Base-by-base conservation (phyloP, 2,113 vertebrate genomes). In the Hemichromis elongatus region DNA sequence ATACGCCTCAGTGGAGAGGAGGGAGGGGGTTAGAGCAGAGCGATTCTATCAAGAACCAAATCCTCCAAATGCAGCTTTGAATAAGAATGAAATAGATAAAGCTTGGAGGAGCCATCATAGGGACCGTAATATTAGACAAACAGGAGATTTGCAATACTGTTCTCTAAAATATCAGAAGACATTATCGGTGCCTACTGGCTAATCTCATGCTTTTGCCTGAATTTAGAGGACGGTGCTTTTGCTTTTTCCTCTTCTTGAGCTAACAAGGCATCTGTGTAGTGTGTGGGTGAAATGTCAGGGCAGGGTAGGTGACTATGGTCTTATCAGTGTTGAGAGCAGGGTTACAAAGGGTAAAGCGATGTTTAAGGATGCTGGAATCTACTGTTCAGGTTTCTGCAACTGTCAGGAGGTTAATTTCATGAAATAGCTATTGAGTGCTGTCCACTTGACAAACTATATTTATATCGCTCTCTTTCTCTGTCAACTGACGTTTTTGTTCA, bases 71-170 rank as follows among this genome's bases (percentile, higher is more conserved):
- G 88, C 89, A 84, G 89, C 82, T 91, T 90, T 93, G 93, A 94
- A 93, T 94, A 87, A 90, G 83, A 94, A 92, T 90, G 90, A 91
- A 92, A 92, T 13, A 91, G 93, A 93, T 90, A 92, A 90, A 84
- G 86, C 52, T 85, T 57, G 57, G 77, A 85, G 84, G 55, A 86
- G 86, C 84, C 86, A 87, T 90, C 80, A 80, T 18, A 59, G 80
- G 82, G 83, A 88, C 56, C 82, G 82, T 89, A 82, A 92, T 84
- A 89, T 91, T 81, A 91, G 88, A 87, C 86, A 86, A 91, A 91
- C 90, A 63, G 89, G 81, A 91, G 88, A 90, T 92, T 92, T 90
- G 55, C 85, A 86, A 55, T 45, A 30, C 59, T 83, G 81, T 86
- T 88, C 88, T 88, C 68, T 75, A 75, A 91, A 90, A 92, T 84